Evolutionary conservation across 35 echinoderm and acorn worm species (phyloP).

Genomic region (Apostichopus parvimensis): DNA sequence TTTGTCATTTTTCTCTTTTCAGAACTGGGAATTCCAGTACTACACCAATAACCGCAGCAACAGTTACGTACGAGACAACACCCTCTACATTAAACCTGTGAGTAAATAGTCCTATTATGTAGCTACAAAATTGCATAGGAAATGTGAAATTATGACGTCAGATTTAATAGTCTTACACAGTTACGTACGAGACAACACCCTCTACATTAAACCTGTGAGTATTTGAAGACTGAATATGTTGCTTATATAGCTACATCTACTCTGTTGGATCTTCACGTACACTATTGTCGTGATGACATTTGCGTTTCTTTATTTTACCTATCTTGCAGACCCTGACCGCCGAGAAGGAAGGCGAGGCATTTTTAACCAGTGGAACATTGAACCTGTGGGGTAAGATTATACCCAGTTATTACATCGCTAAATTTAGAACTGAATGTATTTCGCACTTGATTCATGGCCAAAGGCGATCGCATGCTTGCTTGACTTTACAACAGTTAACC

Average conservation of each 20-base stretch:
- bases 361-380: constrained; percentile 58
- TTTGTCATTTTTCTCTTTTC: background rate
- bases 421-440: background rate
- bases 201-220: constrained; percentile 93
- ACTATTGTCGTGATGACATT: background rate
- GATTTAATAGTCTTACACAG: background rate
- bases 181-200: constrained; percentile 59
- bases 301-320: background rate
- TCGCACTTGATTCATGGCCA: background rate
- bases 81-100: constrained; percentile 88
- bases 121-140: background rate
- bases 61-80: constrained; percentile 63
- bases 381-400: constrained; percentile 82
- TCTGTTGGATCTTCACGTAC: too few relatives aligned
- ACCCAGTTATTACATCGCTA: background rate
- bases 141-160: too few relatives aligned
- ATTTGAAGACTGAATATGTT: too few relatives aligned
- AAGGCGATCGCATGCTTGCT: too few relatives aligned
- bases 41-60: constrained; percentile 85
- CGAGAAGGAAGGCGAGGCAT: constrained; percentile 63
- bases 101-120: constrained; percentile 19
- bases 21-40: constrained; percentile 98
- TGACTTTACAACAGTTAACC: too few relatives aligned
- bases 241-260: too few relatives aligned
- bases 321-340: constrained; percentile 69